Evolutionary conservation across 1,140 invertebrate species (phyloP).

Genomic region (Cephus cinctus): DNA sequence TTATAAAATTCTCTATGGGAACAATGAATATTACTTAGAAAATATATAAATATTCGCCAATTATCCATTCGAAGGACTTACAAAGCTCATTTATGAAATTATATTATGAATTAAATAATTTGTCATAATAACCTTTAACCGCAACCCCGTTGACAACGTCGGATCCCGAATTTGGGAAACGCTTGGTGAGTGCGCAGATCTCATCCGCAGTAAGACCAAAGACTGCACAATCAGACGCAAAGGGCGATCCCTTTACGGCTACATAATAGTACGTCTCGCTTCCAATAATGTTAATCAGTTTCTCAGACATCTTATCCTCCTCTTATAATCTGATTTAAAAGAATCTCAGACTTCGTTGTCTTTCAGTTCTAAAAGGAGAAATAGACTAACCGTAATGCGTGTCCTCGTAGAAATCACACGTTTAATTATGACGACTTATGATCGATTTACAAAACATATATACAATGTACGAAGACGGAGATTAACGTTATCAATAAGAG

Average conservation of each 20-base stretch:
- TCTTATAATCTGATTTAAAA: conserved; percentile 19
- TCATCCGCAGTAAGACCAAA: conserved; percentile 73
- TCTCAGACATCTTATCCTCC: conserved; percentile 32
- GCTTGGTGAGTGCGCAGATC: conserved; percentile 63
- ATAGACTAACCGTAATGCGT: too few relatives aligned
- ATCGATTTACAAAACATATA: too few relatives aligned
- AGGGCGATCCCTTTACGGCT: conserved; percentile 75
- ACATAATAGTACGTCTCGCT: conserved; percentile 61
- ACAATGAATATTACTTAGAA: too few relatives aligned
- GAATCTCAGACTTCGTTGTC: conserved; percentile 39
- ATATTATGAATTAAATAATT: not conserved
- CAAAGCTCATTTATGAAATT: too few relatives aligned
- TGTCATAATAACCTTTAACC: conserved; percentile 58
- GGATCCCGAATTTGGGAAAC: conserved; percentile 63
- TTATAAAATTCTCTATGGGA: too few relatives aligned
- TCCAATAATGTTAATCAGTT: conserved; percentile 31
- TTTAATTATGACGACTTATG: too few relatives aligned
- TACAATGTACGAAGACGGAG: too few relatives aligned
- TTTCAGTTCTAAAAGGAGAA: conserved; percentile 49
- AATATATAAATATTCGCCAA: too few relatives aligned
- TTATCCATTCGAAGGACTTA: too few relatives aligned
- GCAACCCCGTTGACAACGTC: conserved; percentile 70
- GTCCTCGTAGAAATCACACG: too few relatives aligned
- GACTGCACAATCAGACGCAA: conserved; percentile 68
- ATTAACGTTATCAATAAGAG: too few relatives aligned